A percentile compares a stretch with the other conserved stretches of the same genome.
These are phyloP conservation scores for Cinclus mexicanus DNA, from an alignment of 2,113 vertebrate genomes.

Conservation along the genomic window DNA sequence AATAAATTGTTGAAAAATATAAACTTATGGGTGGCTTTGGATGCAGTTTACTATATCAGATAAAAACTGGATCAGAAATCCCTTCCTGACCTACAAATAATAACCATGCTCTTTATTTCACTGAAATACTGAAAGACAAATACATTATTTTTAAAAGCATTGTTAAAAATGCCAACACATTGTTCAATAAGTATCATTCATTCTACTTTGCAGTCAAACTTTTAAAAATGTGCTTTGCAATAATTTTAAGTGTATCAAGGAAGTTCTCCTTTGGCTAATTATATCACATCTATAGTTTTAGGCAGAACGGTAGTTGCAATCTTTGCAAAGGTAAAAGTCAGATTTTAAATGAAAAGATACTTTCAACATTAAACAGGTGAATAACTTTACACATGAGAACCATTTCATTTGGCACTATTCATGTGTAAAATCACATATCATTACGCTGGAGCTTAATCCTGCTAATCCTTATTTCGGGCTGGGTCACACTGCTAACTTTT, in stretches of 20 bases:
- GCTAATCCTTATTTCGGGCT: not conserved
- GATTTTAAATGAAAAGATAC: not conserved
- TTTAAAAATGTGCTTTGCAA: not conserved
- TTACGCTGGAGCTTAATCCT: not conserved
- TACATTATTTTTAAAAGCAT: not conserved
- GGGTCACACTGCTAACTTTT: not conserved
- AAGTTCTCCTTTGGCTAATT: not conserved
- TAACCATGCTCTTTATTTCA: not conserved
- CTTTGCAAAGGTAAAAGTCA: not conserved
- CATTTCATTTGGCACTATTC: not conserved
- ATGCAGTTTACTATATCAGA: not conserved
- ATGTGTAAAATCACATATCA: not conserved
- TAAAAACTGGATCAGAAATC: not conserved
- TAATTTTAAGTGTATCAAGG: not conserved
- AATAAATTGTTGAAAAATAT: not conserved
- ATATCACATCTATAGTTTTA: not conserved
- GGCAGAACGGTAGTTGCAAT: not conserved
- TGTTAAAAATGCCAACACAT: not conserved
- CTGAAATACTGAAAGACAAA: not conserved
- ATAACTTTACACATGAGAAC: not conserved
- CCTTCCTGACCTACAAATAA: not conserved
- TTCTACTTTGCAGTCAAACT: not conserved
- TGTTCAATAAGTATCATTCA: not conserved
- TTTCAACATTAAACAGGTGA: not conserved
- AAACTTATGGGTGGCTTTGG: not conserved